These are phyloP conservation scores for Hipposideros armiger DNA, from an alignment of 2,113 vertebrate genomes.

Conservation along the genomic window DNA sequence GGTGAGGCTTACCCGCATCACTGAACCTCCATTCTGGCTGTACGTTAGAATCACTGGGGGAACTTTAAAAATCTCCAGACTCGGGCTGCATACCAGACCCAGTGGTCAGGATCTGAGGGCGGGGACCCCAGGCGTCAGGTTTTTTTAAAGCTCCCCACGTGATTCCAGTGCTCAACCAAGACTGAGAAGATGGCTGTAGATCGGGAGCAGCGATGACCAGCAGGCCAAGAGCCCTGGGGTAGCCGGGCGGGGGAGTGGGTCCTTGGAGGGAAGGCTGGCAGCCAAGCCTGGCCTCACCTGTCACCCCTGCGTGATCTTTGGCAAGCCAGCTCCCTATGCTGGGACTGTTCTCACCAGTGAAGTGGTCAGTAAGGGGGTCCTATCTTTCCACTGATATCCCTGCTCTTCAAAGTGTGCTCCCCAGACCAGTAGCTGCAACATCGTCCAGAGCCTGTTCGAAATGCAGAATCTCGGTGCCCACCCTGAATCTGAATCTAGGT, in stretches of 20 bases:
- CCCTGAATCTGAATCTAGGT: not conserved
- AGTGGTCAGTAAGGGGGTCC: not conserved
- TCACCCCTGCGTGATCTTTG: not conserved
- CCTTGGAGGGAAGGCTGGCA: not conserved
- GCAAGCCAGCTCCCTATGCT: not conserved
- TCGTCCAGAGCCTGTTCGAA: not conserved
- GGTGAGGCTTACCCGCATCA: not conserved
- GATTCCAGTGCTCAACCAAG: not conserved
- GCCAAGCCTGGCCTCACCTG: not conserved
- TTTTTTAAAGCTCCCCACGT: not conserved
- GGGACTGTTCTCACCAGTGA: not conserved
- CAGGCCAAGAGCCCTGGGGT: not conserved
- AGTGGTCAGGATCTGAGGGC: not conserved
- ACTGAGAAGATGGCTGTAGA: not conserved
- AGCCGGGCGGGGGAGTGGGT: not conserved
- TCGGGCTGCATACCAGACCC: not conserved
- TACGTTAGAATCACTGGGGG: not conserved
- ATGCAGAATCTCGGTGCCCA: not conserved
- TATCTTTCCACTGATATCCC: not conserved
- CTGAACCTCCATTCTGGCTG: not conserved
- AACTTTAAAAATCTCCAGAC: not conserved
- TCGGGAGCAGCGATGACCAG: not conserved
- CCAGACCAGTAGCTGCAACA: not conserved
- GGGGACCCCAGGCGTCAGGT: not conserved
- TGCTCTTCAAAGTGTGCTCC: not conserved